Base-by-base conservation (phyloP, 2,888 invertebrate species). In the Endotricha flammealis region DNA sequence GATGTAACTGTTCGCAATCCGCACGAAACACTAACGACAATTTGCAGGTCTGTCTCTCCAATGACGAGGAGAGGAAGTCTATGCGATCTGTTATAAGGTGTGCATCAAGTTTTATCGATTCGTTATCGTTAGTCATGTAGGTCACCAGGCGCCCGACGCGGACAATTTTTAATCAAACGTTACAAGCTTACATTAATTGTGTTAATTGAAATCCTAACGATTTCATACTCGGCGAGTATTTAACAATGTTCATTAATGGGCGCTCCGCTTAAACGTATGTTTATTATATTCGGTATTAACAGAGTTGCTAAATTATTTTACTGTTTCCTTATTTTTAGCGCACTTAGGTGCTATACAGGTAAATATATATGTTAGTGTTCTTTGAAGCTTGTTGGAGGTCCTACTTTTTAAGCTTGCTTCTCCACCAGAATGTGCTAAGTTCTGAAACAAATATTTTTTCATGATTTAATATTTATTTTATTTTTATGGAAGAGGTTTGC, bases 1-100 rank as follows among this genome's bases (percentile, higher is more conserved):
- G 79, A 38, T 87, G 87, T 58, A 82, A 61, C 52, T 87, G 87
- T 61, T 54, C 72, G 42, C 53, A 64, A 24, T 32, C 53, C 32
- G 67, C 62, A 39, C 69, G 73, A 55, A 60, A 57, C 50, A 60
- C 65, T 69, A 78, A 80, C 67, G 76, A 82, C 70, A 81, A 81
- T 75, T 82, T 87, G 69, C 87, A 87, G 80, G 85, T 87, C 79
- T 87, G 83, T 83, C 83, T 83, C 76, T 69, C 81, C 69, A 73
- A 76, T 54, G 74, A 75, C 58, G 75, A 79, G 64, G 77, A 83
- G 69, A 87, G 83, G 75, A 88, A 89, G 65, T 85, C 89, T 44
- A 87, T 91, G 85, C 87, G 90, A 47, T 91, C 91, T 22, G 90
- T 91, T 42, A 89, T 91, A 73, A 91, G 91, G 91, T 91, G 89